Conservation (phyloP, 2,797 vertebrate genomes). For the Valencia hispanica region DNA sequence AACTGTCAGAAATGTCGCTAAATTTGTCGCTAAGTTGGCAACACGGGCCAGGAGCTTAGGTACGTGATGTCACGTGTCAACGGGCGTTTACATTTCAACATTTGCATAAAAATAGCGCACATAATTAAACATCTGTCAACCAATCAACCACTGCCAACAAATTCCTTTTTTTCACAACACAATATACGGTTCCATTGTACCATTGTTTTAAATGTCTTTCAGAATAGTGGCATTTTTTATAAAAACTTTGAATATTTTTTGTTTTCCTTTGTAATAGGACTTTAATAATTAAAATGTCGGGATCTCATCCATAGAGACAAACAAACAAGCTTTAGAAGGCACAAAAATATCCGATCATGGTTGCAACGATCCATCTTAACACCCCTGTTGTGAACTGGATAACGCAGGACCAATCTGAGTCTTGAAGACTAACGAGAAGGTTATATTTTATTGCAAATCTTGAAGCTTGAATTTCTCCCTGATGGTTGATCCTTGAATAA, state of each 20-base stretch:
- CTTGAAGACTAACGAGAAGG: not conserved
- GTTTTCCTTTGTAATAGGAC: not conserved
- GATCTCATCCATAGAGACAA: not conserved
- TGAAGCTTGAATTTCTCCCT: not conserved
- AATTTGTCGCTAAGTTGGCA: no score
- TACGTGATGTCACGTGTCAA: no score
- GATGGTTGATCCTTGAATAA: not conserved
- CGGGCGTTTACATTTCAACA: not conserved
- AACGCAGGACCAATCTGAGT: not conserved
- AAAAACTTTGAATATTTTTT: not conserved
- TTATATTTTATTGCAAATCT: not conserved
- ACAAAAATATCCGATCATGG: not conserved
- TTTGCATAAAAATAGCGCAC: not conserved
- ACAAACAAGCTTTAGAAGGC: not conserved
- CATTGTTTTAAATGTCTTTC: not conserved
- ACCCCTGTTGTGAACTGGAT: not conserved
- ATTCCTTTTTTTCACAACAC: not conserved
- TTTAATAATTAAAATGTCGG: not conserved
- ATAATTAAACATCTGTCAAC: not conserved
- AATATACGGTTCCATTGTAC: not conserved
- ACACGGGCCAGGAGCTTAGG: no score
- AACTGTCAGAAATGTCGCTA: no score
- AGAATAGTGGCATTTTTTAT: not conserved
- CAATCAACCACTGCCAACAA: not conserved
- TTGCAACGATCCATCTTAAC: not conserved